A percentile compares a stretch with the other conserved stretches of the same genome.
phyloP scores from a whole-genome alignment of 2,113 vertebrate genomes.

The Brachyhypopomus occidentalis region DNA sequence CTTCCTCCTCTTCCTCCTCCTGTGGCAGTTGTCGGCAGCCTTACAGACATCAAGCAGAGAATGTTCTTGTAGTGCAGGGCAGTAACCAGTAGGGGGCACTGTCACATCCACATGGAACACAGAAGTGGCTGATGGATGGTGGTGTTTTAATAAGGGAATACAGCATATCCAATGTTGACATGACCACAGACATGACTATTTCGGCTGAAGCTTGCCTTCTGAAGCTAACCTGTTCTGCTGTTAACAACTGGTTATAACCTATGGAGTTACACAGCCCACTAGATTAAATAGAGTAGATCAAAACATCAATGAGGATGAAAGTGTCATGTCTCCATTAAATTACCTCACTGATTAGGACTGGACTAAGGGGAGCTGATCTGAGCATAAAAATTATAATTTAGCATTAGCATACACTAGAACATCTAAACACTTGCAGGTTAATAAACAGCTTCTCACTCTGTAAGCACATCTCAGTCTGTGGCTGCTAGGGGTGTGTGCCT shows the following conservation, averaged over 20 bases:
- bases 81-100: conserved; percentile 7
- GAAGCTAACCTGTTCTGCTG: too few species aligned
- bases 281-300: too few species aligned
- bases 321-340: too few species aligned
- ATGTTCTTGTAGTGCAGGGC: neutral
- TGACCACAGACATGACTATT: neutral
- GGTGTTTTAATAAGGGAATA: neutral
- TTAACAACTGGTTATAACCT: too few species aligned
- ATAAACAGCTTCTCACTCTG: neutral
- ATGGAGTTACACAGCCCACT: too few species aligned
- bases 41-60: neutral
- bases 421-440: neutral
- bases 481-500: neutral
- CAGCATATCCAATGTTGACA: neutral
- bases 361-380: too few species aligned
- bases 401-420: too few species aligned
- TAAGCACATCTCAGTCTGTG: neutral
- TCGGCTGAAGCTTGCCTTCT: neutral
- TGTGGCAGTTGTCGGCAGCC: too few species aligned
- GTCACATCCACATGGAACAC: neutral
- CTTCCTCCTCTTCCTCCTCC: too few species aligned
- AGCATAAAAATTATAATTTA: too few species aligned
- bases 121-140: neutral
- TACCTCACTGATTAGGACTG: too few species aligned
- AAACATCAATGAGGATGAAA: too few species aligned